Evolutionary conservation across 2,797 vertebrate genomes (phyloP).

Genomic region (Buceros bicornis): DNA sequence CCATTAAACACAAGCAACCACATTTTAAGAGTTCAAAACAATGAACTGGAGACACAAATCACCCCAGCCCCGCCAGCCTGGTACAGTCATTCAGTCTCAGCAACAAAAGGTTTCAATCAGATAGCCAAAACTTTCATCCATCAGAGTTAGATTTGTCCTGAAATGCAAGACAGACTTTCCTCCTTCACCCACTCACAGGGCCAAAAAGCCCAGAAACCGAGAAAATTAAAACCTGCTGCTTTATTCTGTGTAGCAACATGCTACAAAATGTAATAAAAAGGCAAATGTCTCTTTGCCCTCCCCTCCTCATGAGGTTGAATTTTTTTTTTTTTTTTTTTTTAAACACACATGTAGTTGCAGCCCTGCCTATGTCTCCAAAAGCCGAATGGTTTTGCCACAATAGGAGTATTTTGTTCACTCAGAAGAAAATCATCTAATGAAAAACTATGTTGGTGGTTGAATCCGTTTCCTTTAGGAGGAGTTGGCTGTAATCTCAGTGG

Average conservation of each 20-base stretch:
- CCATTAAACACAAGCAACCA: slow-evolving; percentile 6
- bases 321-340: slow-evolving; percentile 30
- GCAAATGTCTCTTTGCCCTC: slow-evolving; percentile 35
- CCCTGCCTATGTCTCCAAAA: slow-evolving; percentile 55
- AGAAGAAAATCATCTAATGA: slow-evolving; percentile 68
- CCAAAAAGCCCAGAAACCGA: slow-evolving; percentile 38
- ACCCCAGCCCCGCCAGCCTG: background rate
- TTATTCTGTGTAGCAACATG: slow-evolving; percentile 32
- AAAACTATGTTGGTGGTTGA: slow-evolving; percentile 71
- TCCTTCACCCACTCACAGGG: background rate
- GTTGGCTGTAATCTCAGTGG: slow-evolving; percentile 72
- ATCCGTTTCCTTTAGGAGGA: slow-evolving; percentile 70
- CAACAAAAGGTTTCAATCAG: slow-evolving; percentile 57
- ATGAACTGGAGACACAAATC: background rate
- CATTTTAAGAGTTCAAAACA: background rate
- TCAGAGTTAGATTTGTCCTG: slow-evolving; percentile 59
- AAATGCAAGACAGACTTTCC: slow-evolving; percentile 65
- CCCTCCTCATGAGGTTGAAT: slow-evolving; percentile 7
- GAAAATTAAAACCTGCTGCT: slow-evolving; percentile 74
- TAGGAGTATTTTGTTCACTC: slow-evolving; percentile 70
- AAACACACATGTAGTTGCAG: slow-evolving; percentile 61
- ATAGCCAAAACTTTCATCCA: slow-evolving; percentile 48
- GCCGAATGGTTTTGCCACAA: slow-evolving; percentile 61
- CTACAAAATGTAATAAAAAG: slow-evolving; percentile 44
- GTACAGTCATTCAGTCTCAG: slow-evolving; percentile 26